Percentiles rank a stretch among this genome's conserved stretches.
Evolutionary conservation across 2,888 invertebrate species (phyloP).

Genomic region (Meteorus cinctellus): DNA sequence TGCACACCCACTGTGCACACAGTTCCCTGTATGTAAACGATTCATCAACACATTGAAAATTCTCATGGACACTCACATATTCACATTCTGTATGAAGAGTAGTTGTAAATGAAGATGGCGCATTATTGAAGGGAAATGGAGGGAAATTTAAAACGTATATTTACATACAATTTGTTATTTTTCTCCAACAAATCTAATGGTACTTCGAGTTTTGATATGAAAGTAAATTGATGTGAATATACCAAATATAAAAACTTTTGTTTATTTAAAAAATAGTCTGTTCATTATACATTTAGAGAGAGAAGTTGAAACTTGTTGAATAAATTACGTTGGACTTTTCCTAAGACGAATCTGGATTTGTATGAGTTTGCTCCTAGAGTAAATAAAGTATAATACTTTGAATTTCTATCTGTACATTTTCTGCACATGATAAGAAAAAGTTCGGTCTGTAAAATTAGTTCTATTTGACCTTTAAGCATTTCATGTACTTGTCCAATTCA

Average conservation of each 20-base stretch:
- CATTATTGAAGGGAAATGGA: background rate
- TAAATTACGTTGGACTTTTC: background rate
- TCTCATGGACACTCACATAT: background rate
- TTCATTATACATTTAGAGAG: background rate
- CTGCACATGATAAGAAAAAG: constrained; percentile 7
- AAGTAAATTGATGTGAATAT: too few species aligned
- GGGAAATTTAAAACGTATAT: background rate
- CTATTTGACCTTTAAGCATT: constrained; percentile 68
- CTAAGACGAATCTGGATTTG: constrained; percentile 6
- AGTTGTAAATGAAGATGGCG: background rate
- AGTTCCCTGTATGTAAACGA: background rate
- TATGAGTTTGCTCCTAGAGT: constrained; percentile 31
- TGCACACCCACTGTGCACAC: constrained; percentile 23
- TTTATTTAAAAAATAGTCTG: constrained; percentile 10
- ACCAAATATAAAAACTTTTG: background rate
- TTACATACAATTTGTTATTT: too few species aligned
- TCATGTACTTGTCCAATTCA: constrained; percentile 85
- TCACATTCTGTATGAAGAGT: background rate
- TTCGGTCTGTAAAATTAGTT: constrained; percentile 48
- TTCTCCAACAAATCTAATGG: too few species aligned
- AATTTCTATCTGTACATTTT: constrained; percentile 3
- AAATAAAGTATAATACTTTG: constrained; percentile 24
- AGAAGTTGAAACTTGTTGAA: background rate
- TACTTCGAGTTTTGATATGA: too few species aligned
- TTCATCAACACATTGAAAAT: background rate